Evolutionary conservation across 2,797 vertebrate genomes (phyloP), one percentile per base, ranked within the genome.

Genomic region (Eulemur albifrons): DNA sequence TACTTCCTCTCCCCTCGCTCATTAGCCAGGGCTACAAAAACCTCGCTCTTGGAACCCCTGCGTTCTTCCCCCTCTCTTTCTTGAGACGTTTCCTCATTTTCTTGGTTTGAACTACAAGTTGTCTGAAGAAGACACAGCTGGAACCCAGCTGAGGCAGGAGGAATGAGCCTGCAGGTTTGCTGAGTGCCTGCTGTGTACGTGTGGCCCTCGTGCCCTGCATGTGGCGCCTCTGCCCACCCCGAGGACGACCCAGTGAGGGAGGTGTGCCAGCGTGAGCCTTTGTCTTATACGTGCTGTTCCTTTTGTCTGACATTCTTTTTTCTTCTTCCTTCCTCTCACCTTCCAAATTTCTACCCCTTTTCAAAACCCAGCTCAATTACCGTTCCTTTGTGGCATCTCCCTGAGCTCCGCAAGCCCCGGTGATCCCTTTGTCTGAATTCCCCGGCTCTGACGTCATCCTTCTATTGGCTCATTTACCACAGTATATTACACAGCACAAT

Each of bases 341-440:
- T 93, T 61, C 38, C 25, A 75, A 69, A 93, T 59, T 48, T 93
- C 76, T 38, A 35, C 69, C 77, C 43, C 87, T 94, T 95, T 95
- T 70, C 38, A 88, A 88, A 95, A 61, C 23, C 59, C 90, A 76
- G 45, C 67, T 93, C 54, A 52, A 81, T 43, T 11, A 61, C 9
- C 17, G 7, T 72, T 94, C 79, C 50, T 82, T 65, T 69, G 9
- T 54, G 54, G 17, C 43, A 12, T 95, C 50, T 93, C 67, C 21
- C 61, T 52, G 21, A 77, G 67, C 13, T 57, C 32, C 21, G n/a
- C 65, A 48, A 48, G 10, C 54, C 48, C 32, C 14, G 3, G 52
- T 67, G 40, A 81, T 40, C 67, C 15, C 50, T 59, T 61, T 27
- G n/a, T 67, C 81, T 91, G 83, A 73, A 61, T 91, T 67, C 61